Evolutionary conservation across 2,797 vertebrate genomes (phyloP).

Genomic region (Typhlichthys eigenmanni): DNA sequence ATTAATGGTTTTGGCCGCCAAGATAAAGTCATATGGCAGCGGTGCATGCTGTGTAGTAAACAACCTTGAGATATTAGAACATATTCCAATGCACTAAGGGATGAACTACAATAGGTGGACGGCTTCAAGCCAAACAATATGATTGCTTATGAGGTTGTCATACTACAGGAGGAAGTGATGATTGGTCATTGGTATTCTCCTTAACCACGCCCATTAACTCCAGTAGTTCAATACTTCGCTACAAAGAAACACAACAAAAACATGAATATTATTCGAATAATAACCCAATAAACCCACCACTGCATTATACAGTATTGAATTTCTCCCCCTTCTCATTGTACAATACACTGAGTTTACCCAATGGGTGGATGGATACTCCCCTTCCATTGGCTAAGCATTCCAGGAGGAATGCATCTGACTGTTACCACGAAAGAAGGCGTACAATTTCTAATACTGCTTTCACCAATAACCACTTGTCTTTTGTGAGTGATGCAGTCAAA

Average conservation of each 20-base stretch:
- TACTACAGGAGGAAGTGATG: conserved; percentile 66
- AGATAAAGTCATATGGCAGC: conserved; percentile 82
- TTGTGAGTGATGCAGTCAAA: too few species aligned
- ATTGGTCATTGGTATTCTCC: conserved; percentile 69
- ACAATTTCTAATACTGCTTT: too few species aligned
- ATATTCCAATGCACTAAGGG: neutral
- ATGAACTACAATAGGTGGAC: neutral
- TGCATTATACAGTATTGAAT: neutral
- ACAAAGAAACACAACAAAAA: conserved; percentile 47
- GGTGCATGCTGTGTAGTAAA: conserved; percentile 60
- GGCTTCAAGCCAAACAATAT: neutral
- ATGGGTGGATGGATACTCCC: too few species aligned
- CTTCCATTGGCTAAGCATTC: too few species aligned
- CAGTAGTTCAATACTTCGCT: conserved; percentile 78
- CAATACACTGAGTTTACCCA: too few species aligned
- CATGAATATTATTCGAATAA: neutral
- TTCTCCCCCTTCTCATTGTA: too few species aligned
- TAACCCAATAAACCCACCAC: conserved; percentile 1
- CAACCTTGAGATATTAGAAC: neutral
- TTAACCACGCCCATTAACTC: conserved; percentile 73
- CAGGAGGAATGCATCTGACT: too few species aligned
- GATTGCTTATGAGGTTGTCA: conserved; percentile 21
- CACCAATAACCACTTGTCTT: too few species aligned
- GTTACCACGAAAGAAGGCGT: too few species aligned
- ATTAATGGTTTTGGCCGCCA: conserved; percentile 76